These are phyloP conservation scores for Parnassius glacialis DNA, from an alignment of 2,888 invertebrate genomes.

Conservation along the genomic window DNA sequence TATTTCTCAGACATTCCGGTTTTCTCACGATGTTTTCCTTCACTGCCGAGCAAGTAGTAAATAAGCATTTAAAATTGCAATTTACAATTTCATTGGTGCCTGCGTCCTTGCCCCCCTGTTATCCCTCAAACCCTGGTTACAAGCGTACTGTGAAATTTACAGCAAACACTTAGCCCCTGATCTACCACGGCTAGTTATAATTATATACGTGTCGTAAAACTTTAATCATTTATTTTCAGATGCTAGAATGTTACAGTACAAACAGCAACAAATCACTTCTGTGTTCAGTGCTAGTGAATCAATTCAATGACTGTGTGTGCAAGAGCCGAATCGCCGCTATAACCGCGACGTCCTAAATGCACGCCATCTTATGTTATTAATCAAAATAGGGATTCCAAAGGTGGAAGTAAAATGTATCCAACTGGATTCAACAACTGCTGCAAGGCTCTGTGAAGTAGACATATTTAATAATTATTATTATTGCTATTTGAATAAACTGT, in stretches of 20 bases:
- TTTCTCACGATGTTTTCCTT: no score
- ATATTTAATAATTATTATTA: constrained; percentile 66
- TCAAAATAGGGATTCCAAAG: constrained; percentile 26
- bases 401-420: constrained; percentile 17
- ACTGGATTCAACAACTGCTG: constrained; percentile 34
- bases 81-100: no score
- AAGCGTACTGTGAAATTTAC: no score
- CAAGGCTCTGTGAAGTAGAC: constrained; percentile 59
- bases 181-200: no score
- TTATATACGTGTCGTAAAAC: not conserved
- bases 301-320: constrained; percentile 78
- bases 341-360: constrained; percentile 59
- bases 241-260: constrained; percentile 70
- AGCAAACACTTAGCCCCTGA: no score
- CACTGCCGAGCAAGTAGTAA: no score
- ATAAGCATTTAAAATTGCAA: no score
- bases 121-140: no score
- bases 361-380: constrained; percentile 35
- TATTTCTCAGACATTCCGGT: no score
- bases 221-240: constrained; percentile 48
- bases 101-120: no score
- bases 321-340: constrained; percentile 70
- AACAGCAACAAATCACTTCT: constrained; percentile 67
- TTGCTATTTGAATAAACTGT: constrained; percentile 76
- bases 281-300: constrained; percentile 74